Percentiles rank a stretch among this genome's conserved stretches.
These are phyloP conservation scores for Girardinus metallicus DNA, from an alignment of 2,797 vertebrate species.

Conservation along the genomic window DNA sequence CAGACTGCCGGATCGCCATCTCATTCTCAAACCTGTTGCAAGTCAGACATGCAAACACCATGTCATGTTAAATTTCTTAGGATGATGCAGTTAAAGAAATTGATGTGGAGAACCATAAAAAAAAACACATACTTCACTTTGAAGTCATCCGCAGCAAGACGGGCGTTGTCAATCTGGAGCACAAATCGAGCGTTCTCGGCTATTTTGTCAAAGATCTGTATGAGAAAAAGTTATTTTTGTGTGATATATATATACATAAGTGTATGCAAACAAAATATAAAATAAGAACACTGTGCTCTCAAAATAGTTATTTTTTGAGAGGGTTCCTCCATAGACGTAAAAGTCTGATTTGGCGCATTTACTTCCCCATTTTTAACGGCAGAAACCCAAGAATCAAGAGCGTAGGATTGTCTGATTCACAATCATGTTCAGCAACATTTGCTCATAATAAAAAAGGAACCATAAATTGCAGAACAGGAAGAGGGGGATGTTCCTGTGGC, in stretches of 20 bases:
- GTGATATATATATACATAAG: no score
- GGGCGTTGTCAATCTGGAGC: slow-evolving; percentile 95
- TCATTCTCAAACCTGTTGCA: slow-evolving; percentile 87
- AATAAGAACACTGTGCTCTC: background rate
- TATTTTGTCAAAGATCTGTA: slow-evolving; percentile 86
- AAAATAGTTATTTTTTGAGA: background rate
- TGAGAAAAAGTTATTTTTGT: background rate
- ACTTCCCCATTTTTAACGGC: slow-evolving; percentile 14
- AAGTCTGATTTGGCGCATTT: background rate
- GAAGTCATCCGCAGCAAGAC: slow-evolving; percentile 93
- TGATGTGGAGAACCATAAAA: background rate
- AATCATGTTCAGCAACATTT: slow-evolving; percentile 24
- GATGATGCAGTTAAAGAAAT: background rate
- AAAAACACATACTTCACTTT: slow-evolving; percentile 87
- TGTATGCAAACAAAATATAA: background rate
- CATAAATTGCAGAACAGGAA: slow-evolving; percentile 52
- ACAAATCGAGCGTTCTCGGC: slow-evolving; percentile 86
- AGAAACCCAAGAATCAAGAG: slow-evolving; percentile 19
- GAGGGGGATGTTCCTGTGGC: slow-evolving; percentile 33
- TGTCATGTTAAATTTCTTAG: slow-evolving; percentile 2
- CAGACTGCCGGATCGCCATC: slow-evolving; percentile 88
- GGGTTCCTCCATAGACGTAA: background rate
- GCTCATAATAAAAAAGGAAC: slow-evolving; percentile 57
- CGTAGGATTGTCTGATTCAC: slow-evolving; percentile 38
- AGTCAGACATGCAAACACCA: background rate